Base-by-base conservation (phyloP, 2,797 vertebrate species). In the Falco rusticolus region DNA sequence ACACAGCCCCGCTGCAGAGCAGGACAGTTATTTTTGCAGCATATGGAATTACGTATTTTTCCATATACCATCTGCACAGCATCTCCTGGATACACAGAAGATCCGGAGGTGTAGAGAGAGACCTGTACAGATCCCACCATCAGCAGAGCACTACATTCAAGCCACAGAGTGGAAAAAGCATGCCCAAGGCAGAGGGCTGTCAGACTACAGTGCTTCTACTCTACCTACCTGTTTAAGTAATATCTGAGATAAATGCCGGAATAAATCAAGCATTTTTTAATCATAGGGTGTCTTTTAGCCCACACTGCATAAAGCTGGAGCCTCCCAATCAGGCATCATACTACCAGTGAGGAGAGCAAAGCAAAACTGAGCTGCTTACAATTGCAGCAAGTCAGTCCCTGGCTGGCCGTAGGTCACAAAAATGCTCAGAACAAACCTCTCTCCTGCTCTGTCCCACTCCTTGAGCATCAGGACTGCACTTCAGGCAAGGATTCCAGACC, bases 21-120 rank as follows among this genome's bases (percentile, higher is more conserved):
- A 71, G 86, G 80, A 68, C 56, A 56, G 95, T 87, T 96, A 95
- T 94, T 96, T 96, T 93, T 94, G 60, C 78, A 91, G 90, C 74
- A 54, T 19, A 63, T 47, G 84, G 93, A 85, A 77, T 68, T 21
- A 54, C 0, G 5, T 87, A 64, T 74, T 93, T 95, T 87, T 63
- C 90, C 78, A 88, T 22, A 68, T 31, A 54, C 84, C 81, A 87
- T 78, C 78, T 95, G 93, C 87, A 77, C 72, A 79, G 68, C 64
- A 61, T 51, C 68, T 75, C 71, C 50, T 20, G 72, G 64, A 34
- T 54, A 9, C 0, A 14, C 34, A 66, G 77, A 68, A 37, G 78
- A 85, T 31, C 33, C 33, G 70, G 54, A 91, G 78, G 60, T 45
- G 61, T 54, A 24, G 50, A 47, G 48, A 85, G 29, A 72, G 71